Evolutionary conservation across 2,113 vertebrate genomes (phyloP).

Genomic region (Zosterops pallidus): DNA sequence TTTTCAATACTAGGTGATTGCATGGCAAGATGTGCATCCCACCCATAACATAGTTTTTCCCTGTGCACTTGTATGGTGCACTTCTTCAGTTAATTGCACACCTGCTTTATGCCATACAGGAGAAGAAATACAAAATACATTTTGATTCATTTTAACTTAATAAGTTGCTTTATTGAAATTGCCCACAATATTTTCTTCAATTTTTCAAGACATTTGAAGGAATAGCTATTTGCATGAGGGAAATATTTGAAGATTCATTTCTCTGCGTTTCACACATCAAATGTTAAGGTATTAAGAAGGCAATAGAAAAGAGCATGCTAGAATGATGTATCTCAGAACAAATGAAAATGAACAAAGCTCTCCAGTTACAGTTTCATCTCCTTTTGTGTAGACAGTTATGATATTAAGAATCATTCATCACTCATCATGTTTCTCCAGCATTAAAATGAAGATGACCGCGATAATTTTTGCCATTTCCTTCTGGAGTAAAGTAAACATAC

Average conservation of each 20-base stretch:
- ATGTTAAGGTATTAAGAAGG: not conserved
- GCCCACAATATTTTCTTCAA: not conserved
- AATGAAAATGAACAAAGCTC: constrained; percentile 27
- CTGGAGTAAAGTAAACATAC: not conserved
- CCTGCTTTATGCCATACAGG: not conserved
- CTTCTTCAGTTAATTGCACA: constrained; percentile 21
- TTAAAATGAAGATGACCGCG: constrained; percentile 22
- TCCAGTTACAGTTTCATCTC: constrained; percentile 40
- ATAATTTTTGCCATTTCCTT: constrained; percentile 56
- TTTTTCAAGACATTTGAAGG: constrained; percentile 5
- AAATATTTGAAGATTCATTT: constrained; percentile 8
- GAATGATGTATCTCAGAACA: constrained; percentile 32
- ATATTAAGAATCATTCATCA: constrained; percentile 40
- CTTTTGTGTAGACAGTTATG: constrained; percentile 10
- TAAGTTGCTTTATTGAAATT: not conserved
- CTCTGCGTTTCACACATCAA: not conserved
- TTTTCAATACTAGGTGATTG: constrained; percentile 66
- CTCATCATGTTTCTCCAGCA: constrained; percentile 36
- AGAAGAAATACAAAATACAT: not conserved
- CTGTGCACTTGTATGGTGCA: not conserved
- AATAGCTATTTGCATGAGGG: not conserved
- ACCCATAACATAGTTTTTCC: constrained; percentile 12
- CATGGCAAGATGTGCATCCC: constrained; percentile 4
- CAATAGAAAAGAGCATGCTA: not conserved
- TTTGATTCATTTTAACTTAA: not conserved